Evolutionary conservation across 1,140 invertebrate genomes (phyloP).

Genomic region (Helicoverpa zea): DNA sequence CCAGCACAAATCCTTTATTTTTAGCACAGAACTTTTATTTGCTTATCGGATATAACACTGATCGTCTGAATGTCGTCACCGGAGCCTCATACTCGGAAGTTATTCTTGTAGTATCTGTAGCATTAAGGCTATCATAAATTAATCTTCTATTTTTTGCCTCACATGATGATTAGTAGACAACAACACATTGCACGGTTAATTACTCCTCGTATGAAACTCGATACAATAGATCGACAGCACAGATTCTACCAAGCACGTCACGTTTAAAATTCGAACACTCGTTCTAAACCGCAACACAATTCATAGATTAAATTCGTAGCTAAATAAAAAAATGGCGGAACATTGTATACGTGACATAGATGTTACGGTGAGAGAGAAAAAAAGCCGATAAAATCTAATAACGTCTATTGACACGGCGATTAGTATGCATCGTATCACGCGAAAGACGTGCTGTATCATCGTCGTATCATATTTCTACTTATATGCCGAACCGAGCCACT

Average conservation of each 20-base stretch:
- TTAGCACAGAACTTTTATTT: too few relatives aligned
- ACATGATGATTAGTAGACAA: not conserved
- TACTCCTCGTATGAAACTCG: not conserved
- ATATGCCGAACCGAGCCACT: not conserved
- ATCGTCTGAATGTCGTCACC: too few relatives aligned
- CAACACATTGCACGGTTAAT: not conserved
- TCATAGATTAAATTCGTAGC: constrained; percentile 6
- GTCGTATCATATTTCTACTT: constrained; percentile 38
- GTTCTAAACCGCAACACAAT: constrained; percentile 10
- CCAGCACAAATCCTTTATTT: too few relatives aligned
- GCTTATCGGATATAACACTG: too few relatives aligned
- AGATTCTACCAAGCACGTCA: constrained; percentile 7
- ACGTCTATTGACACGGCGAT: constrained; percentile 48
- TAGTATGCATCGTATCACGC: constrained; percentile 50
- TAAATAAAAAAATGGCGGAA: not conserved
- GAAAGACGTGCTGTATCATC: constrained; percentile 21
- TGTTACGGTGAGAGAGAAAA: constrained; percentile 9
- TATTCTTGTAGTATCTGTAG: too few relatives aligned
- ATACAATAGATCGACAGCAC: constrained; percentile 11
- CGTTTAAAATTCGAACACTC: constrained; percentile 24
- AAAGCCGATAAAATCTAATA: constrained; percentile 46
- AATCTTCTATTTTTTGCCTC: not conserved
- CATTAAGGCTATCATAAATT: not conserved
- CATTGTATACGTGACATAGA: constrained; percentile 41
- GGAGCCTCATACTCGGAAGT: too few relatives aligned